Conservation (phyloP, 2,113 vertebrate genomes). For the Pongo pygmaeus region DNA sequence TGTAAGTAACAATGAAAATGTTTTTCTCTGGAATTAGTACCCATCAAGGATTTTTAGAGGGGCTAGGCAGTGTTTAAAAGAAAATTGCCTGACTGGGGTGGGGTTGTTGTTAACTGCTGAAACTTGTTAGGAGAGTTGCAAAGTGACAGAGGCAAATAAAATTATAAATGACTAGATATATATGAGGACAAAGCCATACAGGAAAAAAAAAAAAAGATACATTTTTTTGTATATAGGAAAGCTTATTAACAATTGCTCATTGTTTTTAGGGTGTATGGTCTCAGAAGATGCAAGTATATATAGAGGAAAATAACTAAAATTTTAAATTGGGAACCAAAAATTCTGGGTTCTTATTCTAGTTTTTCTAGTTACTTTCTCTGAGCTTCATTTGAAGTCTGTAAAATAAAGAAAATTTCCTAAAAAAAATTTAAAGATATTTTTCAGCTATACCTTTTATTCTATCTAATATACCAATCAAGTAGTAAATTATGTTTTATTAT, state of each 20-base stretch:
- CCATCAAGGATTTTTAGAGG: neutral
- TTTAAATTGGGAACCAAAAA: neutral
- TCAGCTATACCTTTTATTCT: neutral
- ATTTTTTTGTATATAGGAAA: neutral
- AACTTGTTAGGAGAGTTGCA: neutral
- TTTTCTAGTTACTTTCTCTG: neutral
- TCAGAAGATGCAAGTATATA: neutral
- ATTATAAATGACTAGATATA: neutral
- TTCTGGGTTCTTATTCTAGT: neutral
- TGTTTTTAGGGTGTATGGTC: neutral
- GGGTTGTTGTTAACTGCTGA: neutral
- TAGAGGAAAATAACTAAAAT: neutral
- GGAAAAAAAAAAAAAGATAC: neutral
- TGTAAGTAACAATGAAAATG: neutral
- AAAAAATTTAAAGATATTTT: neutral
- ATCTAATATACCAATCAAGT: neutral
- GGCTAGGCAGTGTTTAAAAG: neutral
- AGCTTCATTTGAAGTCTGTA: neutral
- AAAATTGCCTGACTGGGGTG: neutral
- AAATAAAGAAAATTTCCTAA: neutral
- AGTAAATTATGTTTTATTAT: neutral
- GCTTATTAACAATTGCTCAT: neutral
- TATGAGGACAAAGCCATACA: neutral
- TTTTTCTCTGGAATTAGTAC: neutral
- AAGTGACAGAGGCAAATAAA: neutral